phyloP scores from a whole-genome alignment of 2,888 invertebrate species.

The Taphrorychus bicolor region DNA sequence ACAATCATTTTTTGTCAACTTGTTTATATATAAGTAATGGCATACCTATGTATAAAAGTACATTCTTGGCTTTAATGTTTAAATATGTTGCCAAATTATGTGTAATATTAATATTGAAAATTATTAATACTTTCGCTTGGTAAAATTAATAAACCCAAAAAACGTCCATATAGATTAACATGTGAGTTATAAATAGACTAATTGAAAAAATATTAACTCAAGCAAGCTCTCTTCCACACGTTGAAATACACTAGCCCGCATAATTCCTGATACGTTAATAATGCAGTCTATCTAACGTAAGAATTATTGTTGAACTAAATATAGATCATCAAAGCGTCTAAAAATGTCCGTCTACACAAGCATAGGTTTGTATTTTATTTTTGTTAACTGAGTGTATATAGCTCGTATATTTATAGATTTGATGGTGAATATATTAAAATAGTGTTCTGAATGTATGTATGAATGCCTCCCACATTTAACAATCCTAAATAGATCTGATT shows the following conservation, averaged over 20 bases:
- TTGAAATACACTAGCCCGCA: not conserved
- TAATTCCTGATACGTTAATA: not conserved
- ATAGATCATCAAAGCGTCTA: slow-evolving; percentile 2
- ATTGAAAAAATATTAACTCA: too few species aligned
- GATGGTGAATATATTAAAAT: slow-evolving; percentile 4
- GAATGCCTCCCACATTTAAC: slow-evolving; percentile 3
- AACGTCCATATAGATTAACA: too few species aligned
- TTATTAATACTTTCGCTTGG: too few species aligned
- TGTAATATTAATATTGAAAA: too few species aligned
- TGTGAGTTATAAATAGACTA: too few species aligned
- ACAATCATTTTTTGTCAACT: too few species aligned
- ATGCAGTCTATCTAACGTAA: not conserved
- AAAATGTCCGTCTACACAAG: not conserved
- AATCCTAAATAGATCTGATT: not conserved
- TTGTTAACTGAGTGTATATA: not conserved
- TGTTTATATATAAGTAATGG: too few species aligned
- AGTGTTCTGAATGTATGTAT: not conserved
- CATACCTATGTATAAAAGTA: too few species aligned
- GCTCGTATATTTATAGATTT: slow-evolving; percentile 3
- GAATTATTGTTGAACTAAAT: not conserved
- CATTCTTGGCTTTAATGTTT: too few species aligned
- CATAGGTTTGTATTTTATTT: slow-evolving; percentile 1
- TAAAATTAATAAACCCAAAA: too few species aligned
- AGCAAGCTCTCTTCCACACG: too few species aligned
- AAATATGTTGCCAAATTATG: too few species aligned